phyloP scores from a whole-genome alignment of 35 echinoderm and acorn worm genomes.

The Ophioderma brevispina region DNA sequence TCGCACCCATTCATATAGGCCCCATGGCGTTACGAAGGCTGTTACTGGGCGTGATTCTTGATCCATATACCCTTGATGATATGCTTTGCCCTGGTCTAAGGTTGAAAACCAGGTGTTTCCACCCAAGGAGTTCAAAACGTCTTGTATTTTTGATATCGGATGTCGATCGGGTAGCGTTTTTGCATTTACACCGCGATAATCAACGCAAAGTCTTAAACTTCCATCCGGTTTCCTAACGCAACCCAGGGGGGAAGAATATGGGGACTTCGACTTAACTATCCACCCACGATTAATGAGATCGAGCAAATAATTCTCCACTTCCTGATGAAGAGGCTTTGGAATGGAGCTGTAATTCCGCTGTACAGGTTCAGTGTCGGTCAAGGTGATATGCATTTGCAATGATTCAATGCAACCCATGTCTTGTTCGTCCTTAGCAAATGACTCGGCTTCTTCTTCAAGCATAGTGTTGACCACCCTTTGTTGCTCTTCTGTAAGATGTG shows the following conservation, averaged over 20 bases:
- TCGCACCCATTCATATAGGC: too few relatives aligned
- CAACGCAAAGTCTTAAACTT: slow-evolving; percentile 36
- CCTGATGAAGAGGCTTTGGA: slow-evolving; percentile 25
- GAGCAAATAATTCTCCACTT: slow-evolving; percentile 42
- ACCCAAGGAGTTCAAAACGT: not conserved
- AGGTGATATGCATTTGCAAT: slow-evolving; percentile 13
- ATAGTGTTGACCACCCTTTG: not conserved
- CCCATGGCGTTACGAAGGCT: too few relatives aligned
- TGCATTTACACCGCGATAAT: slow-evolving; percentile 44
- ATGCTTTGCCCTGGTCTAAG: too few relatives aligned
- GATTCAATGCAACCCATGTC: not conserved
- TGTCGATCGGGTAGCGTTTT: slow-evolving; percentile 47
- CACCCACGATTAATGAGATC: too few relatives aligned
- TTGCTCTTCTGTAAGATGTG: slow-evolving; percentile 9
- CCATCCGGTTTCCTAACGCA: slow-evolving; percentile 63
- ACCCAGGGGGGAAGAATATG: slow-evolving; percentile 60
- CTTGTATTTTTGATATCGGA: slow-evolving; percentile 11
- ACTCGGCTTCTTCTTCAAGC: slow-evolving; percentile 31
- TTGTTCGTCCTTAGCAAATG: slow-evolving; percentile 23
- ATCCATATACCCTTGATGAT: slow-evolving; percentile 74
- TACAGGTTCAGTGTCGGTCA: not conserved
- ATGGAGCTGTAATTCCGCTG: slow-evolving; percentile 29
- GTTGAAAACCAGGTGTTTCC: too few relatives aligned
- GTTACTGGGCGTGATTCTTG: slow-evolving; percentile 22
- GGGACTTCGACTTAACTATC: slow-evolving; percentile 36